phyloP scores from a whole-genome alignment of 2,797 vertebrate species.

The Phoxinus dragarum region DNA sequence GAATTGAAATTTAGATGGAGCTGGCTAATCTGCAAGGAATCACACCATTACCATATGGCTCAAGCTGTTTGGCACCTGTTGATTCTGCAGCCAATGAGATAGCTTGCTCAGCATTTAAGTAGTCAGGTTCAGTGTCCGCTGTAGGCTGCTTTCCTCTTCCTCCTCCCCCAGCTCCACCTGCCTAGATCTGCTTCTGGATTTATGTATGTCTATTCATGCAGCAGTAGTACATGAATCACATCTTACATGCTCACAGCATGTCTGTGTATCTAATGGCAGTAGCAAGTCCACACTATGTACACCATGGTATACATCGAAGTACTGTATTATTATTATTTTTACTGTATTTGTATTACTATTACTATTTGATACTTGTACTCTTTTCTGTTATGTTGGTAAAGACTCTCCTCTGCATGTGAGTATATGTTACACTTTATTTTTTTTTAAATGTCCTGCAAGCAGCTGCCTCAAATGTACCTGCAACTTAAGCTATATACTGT shows the following conservation, averaged over 20 bases:
- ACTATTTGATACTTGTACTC: background rate
- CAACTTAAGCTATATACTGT: slow-evolving; percentile 70
- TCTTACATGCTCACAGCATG: background rate
- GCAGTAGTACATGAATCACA: background rate
- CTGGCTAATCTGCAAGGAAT: no score
- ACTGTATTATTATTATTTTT: no score
- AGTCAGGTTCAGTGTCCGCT: background rate
- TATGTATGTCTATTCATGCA: background rate
- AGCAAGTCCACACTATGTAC: background rate
- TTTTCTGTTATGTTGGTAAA: background rate
- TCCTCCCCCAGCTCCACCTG: background rate
- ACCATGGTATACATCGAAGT: background rate
- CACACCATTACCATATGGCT: no score
- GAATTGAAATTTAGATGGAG: no score
- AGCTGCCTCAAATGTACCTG: slow-evolving; percentile 65
- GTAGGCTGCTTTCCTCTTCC: background rate
- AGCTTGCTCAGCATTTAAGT: background rate
- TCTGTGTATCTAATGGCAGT: background rate
- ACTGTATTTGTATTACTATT: background rate
- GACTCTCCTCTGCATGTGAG: background rate
- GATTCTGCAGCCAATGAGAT: background rate
- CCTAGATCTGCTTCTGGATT: background rate
- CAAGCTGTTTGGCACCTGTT: no score
- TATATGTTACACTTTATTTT: slow-evolving; percentile 31
- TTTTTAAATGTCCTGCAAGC: slow-evolving; percentile 72